These are phyloP conservation scores for Fragariocoptes setiger DNA, from an alignment of 1,140 invertebrate genomes.

Conservation along the genomic window DNA sequence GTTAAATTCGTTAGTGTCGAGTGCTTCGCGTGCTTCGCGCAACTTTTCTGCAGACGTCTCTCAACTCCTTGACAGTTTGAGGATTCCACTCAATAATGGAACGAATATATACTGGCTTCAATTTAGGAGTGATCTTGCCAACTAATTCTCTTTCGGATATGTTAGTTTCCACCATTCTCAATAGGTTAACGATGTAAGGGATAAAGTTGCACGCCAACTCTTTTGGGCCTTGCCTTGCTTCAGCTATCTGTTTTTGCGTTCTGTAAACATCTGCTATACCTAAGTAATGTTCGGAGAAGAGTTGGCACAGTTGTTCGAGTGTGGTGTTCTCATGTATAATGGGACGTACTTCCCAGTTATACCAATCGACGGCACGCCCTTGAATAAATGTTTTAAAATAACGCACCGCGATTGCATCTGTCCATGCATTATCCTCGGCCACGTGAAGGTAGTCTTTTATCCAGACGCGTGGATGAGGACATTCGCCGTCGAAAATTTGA, in stretches of 20 bases:
- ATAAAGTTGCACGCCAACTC: not conserved
- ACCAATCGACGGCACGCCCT: not conserved
- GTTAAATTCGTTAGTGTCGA: not conserved
- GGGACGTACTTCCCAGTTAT: not conserved
- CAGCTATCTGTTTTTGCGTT: not conserved
- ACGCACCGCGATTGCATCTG: not conserved
- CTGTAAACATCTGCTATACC: not conserved
- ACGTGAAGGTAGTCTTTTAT: not conserved
- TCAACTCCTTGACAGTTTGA: not conserved
- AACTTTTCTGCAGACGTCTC: not conserved
- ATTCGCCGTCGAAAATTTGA: not conserved
- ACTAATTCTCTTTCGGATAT: not conserved
- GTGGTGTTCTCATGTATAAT: not conserved
- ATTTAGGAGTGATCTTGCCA: not conserved
- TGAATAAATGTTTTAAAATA: not conserved
- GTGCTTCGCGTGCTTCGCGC: not conserved
- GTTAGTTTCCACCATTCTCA: not conserved
- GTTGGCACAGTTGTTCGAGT: not conserved
- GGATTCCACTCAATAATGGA: not conserved
- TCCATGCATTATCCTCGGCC: not conserved
- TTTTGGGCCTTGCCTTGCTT: not conserved
- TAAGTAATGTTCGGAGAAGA: not conserved
- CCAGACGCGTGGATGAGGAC: not conserved
- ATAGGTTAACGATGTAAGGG: not conserved
- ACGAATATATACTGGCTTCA: not conserved